phyloP scores from a whole-genome alignment of 2,797 vertebrate species.

The Anolis apletophallus region DNA sequence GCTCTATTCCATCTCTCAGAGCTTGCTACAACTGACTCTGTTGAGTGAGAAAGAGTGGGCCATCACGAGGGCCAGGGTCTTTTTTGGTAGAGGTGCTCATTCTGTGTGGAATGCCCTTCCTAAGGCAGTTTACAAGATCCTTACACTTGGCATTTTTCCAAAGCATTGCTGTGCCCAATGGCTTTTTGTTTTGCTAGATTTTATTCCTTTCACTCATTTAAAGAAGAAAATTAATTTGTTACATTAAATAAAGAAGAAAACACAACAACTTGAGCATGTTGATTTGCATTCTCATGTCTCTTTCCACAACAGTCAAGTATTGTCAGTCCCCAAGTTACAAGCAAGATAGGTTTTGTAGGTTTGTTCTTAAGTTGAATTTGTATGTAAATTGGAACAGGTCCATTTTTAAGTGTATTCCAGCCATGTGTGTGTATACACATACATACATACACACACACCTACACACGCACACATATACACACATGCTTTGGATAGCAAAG shows the following conservation, averaged over 20 bases:
- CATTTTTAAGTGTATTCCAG: too few species aligned
- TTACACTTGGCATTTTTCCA: background rate
- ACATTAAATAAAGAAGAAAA: background rate
- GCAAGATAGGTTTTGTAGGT: too few species aligned
- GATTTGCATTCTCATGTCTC: background rate
- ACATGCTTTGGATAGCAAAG: too few species aligned
- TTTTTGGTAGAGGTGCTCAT: background rate
- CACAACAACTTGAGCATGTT: background rate
- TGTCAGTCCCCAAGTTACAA: too few species aligned
- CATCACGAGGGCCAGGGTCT: too few species aligned
- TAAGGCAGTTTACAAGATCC: background rate
- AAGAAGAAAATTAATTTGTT: background rate
- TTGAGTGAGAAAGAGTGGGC: background rate
- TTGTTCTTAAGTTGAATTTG: too few species aligned
- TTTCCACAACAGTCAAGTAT: background rate
- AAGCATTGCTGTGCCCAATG: background rate
- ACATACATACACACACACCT: too few species aligned
- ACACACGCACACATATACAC: too few species aligned
- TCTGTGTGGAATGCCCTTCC: background rate
- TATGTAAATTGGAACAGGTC: too few species aligned
- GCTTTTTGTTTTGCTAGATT: background rate
- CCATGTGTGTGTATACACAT: too few species aligned
- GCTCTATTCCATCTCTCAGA: background rate
- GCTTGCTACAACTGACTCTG: background rate
- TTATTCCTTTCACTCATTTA: background rate